Conservation (phyloP, 2,797 vertebrate species). For the Meda fulgida region DNA sequence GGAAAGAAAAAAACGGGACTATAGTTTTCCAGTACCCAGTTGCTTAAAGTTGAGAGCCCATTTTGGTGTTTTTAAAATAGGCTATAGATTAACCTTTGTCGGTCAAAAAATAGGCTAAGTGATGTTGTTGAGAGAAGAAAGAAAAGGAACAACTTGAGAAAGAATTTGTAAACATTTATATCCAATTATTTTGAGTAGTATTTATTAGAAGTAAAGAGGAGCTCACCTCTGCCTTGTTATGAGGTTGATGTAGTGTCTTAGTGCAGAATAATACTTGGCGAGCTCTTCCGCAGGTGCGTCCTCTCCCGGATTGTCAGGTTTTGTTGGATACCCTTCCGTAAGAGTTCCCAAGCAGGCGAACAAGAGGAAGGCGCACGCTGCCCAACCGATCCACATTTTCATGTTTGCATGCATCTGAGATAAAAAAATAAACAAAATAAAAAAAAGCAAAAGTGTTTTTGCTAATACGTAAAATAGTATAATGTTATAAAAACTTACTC, state of each 20-base stretch:
- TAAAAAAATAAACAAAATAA: not conserved
- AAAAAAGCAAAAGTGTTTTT: not conserved
- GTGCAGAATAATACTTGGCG: constrained; percentile 96
- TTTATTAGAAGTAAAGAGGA: too few relatives aligned
- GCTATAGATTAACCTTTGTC: not conserved
- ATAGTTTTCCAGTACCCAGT: not conserved
- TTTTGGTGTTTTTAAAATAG: not conserved
- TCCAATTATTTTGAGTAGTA: not conserved
- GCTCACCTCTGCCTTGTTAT: constrained; percentile 97
- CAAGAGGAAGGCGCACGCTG: constrained; percentile 87
- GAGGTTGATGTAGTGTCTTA: constrained; percentile 99
- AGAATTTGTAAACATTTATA: not conserved
- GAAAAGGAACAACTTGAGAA: not conserved
- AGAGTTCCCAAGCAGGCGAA: constrained; percentile 89
- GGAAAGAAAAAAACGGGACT: constrained; percentile 17
- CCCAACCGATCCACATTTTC: constrained; percentile 83
- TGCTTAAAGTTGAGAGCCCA: not conserved
- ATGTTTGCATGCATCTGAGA: constrained; percentile 88
- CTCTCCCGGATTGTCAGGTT: constrained; percentile 94
- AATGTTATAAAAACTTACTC: not conserved
- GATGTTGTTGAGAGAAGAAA: not conserved
- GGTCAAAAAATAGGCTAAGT: not conserved
- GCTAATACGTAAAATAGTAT: not conserved
- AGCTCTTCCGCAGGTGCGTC: constrained; percentile 94
- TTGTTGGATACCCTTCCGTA: constrained; percentile 93